Base-by-base conservation (phyloP, 2,888 invertebrate species). In the Platerodrilus igneus region DNA sequence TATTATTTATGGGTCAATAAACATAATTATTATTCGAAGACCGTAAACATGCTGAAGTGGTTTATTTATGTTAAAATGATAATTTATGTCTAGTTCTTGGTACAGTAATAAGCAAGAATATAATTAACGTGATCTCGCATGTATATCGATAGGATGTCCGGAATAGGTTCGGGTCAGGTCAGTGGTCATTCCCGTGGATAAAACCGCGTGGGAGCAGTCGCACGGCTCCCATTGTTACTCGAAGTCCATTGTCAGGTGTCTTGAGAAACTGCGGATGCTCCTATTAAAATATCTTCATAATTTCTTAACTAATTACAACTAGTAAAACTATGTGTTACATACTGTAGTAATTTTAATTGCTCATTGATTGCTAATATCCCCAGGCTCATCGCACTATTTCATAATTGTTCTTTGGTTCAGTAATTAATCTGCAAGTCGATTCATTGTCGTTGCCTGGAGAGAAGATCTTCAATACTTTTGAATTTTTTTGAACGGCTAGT, bases 201-300 rank as follows among this genome's bases (percentile, higher is more conserved):
- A 48, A 43, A 41, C 52, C 47, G 57, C 67, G 67, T 67, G 67
- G 66, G 67, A 67, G 63, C 62, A 53, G 55, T 67, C 67, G 62
- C 67, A 57, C 57, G 57, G 55, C 55, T 52, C 32, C 57, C 51
- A 53, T 56, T 50, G 53, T 56, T 55, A 55, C 55, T 48, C 49
- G 22, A 30, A 43, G 50, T 39, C 47, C 47, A 48, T 48, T 51
- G 51, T 49, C 42, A 45, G 39, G 42, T 42, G 41, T 36, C 41
- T 39, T 45, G 45, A 38, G 45, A 45, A 41, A 46, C 35, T 46
- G 38, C 46, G 46, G 46, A 46, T 46, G 46, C 37, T 42, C 37
- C 35, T 45, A 45, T 46, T 45, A 45, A 41, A 37, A 41, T 45
- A 10, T 35, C 29, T 26, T 38, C 31, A 43, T 38, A 43, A 39